Base-by-base conservation (phyloP, 64 coral and sea anemone genomes). In the Astreopora myriophthalma region DNA sequence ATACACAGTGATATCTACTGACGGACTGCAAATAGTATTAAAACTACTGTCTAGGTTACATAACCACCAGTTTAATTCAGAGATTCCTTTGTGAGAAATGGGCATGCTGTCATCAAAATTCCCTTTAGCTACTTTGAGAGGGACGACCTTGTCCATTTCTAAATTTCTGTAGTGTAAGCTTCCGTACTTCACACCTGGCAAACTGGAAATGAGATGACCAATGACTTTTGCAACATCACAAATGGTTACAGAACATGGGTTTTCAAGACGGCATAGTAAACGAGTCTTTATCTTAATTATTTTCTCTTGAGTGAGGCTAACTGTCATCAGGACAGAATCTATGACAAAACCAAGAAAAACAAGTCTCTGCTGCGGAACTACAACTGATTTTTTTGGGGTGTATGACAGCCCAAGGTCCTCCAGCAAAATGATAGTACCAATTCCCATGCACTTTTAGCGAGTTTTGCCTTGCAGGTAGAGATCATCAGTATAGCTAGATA, bases 261-360 rank as follows among this genome's bases (percentile, higher is more conserved):
- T 80, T 6, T 34, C 17, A 20, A 88, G 76, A 24, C 25, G 9
- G 9, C 36, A 28, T 0, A 13, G 25, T 46, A 93, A 69, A 27
- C 55, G 48, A 27, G 28, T 48, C 48, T 87, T 93, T 36, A 93
- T 61, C 28, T 79, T 79, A 3, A 10, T 46, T 64, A 66, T 87
- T 73, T 93, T 93, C 0, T 84, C 69, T 31, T 58, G 3, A 52
- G 92, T 87, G 3, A 88, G 58, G 33, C 62, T 87, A 23, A 88
- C 75, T 69, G 31, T 87, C 74, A 81, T 93, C 29, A 17, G 26
- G 22, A 80, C 28, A 34, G 92, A 93, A 76, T 93, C 79, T 42
- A 93, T 93, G 25, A 86, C 3, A 80, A 88, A 93, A 28, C 57
- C 92, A 8, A 88, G 68, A 61, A 93, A 87, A 71, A 88, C 64